Evolutionary conservation across 2,113 vertebrate species (phyloP), one percentile per base, ranked within the genome.

Genomic region (Mobula hypostoma): DNA sequence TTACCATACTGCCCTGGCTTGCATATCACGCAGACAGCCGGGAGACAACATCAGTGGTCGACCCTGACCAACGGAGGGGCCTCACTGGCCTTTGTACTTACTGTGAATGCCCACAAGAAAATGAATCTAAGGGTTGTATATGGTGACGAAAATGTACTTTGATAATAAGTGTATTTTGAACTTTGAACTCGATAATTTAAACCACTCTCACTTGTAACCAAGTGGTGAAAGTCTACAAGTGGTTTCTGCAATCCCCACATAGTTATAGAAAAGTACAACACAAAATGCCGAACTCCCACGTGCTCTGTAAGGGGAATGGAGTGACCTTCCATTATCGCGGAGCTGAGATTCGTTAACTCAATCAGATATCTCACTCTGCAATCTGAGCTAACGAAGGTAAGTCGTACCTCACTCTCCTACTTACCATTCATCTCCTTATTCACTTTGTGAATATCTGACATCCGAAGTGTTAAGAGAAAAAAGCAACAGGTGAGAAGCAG

Each of bases 361-460:
- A 15, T 87, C 24, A 61, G 29, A 7, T 58, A 27, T 61, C 48
- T 61, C 56, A 85, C 27, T 58, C 82, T 12, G 14, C 14, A 40
- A 4, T 19, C 32, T 17, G 1, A n/a, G 40, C 48, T 85, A 94
- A 94, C 78, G 5, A 21, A 94, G 94, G 24, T 68, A 5, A 32
- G 32, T 17, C 82, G 68, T 32, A 9, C 36, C 6, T 9, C 56
- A 21, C 29, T 5, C 32, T 94, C 21, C 6, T 70, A 82, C 72
- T 9, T 97, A 99, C 99, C 98, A 97, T 98, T 98, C 7, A 98
- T 40, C 2, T 98, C 98, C 95, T 99, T 99, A 94, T 95, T 96
- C 94, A 99, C 96, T 95, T 97, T 97, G 95, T 99, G 96, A 96
- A 99, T 99, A 95, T 98, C 99, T 99, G 88, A 63, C 76, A 95